Percentiles rank a stretch among this genome's conserved stretches.
Conservation (phyloP, 2,888 invertebrate genomes). For the Creontiades dilutus region DNA sequence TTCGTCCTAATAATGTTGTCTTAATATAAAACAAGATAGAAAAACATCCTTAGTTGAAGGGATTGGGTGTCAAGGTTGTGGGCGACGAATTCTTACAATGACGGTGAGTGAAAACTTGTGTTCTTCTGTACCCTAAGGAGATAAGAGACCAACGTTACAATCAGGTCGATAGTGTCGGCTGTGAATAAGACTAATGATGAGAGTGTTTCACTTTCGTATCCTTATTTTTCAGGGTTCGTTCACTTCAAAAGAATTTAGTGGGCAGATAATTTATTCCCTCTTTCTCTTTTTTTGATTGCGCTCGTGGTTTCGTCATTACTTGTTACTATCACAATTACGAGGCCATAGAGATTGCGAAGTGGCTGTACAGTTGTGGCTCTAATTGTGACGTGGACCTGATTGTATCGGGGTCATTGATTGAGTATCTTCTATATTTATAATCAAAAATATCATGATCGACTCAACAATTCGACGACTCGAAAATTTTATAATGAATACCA, state of each 20-base stretch:
- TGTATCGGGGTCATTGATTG: too few relatives aligned
- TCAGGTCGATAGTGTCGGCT: constrained; percentile 5
- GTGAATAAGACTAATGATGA: constrained; percentile 11
- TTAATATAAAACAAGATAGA: constrained; percentile 12
- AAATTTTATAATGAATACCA: too few relatives aligned
- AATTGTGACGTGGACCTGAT: too few relatives aligned
- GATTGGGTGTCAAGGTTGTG: not conserved
- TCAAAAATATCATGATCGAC: too few relatives aligned
- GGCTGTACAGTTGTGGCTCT: too few relatives aligned
- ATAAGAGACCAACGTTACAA: not conserved
- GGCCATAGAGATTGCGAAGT: too few relatives aligned
- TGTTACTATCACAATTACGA: too few relatives aligned
- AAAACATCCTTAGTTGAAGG: not conserved
- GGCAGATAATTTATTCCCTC: not conserved
- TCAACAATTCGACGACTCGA: too few relatives aligned
- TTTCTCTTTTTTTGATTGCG: too few relatives aligned
- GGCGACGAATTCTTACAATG: not conserved
- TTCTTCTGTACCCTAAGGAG: not conserved
- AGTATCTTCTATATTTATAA: too few relatives aligned
- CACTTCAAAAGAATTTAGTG: not conserved
- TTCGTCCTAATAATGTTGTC: constrained; percentile 9
- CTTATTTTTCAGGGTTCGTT: not conserved
- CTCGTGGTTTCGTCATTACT: too few relatives aligned
- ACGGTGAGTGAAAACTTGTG: constrained; percentile 50
- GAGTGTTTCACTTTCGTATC: not conserved